Conservation (phyloP, 1,140 invertebrate genomes). For the Drosophila sechellia region DNA sequence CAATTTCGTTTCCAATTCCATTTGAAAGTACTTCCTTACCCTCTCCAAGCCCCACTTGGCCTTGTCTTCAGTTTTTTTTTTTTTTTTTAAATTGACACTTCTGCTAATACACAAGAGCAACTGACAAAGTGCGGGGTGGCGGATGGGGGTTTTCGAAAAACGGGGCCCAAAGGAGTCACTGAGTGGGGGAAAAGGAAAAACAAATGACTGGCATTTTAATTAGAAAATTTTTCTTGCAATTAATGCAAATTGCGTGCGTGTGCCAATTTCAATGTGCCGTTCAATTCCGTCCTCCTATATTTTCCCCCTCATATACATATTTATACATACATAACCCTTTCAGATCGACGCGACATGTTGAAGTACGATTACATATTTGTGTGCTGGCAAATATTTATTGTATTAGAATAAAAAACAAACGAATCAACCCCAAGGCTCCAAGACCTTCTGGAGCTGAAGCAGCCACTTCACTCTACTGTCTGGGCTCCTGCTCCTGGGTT, state of each 20-base stretch:
- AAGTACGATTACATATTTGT: constrained; percentile 81
- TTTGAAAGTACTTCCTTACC: neutral
- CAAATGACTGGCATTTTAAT: constrained; percentile 82
- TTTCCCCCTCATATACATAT: neutral
- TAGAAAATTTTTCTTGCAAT: constrained; percentile 84
- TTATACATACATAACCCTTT: constrained; percentile 49
- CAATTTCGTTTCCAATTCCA: constrained; percentile 11
- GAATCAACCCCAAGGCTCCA: constrained; percentile 10
- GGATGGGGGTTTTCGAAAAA: neutral
- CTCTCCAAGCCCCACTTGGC: neutral
- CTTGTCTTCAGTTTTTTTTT: constrained; percentile 1
- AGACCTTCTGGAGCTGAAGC: neutral
- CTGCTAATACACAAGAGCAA: constrained; percentile 53
- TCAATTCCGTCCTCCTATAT: constrained; percentile 49
- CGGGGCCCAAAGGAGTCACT: neutral
- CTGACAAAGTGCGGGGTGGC: constrained; percentile 9
- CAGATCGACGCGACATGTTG: constrained; percentile 42
- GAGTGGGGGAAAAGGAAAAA: constrained; percentile 9
- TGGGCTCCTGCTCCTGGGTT: constrained; percentile 27
- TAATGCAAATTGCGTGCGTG: constrained; percentile 83
- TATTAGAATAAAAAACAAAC: constrained; percentile 64
- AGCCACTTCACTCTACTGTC: constrained; percentile 29
- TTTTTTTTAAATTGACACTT: constrained; percentile 80
- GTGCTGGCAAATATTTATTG: constrained; percentile 78
- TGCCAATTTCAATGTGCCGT: constrained; percentile 75